Evolutionary conservation across 2,113 vertebrate species (phyloP).

Genomic region (Neotragus moschatus): DNA sequence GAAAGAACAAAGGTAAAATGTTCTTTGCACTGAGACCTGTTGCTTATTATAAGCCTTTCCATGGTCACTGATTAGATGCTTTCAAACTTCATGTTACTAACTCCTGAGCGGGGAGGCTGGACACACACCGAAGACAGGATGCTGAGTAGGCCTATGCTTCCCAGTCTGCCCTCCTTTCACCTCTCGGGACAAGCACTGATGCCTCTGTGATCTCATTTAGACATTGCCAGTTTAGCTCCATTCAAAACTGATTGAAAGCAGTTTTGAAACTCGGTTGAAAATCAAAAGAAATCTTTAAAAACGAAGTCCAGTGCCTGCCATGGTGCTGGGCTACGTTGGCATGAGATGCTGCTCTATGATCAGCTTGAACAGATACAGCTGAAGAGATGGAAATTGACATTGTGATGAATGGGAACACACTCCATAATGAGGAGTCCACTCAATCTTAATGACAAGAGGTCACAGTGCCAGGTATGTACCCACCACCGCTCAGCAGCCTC

Average conservation of each 20-base stretch:
- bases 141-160: neutral
- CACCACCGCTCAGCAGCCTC: neutral
- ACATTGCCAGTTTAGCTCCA: neutral
- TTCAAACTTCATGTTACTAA: neutral
- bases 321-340: neutral
- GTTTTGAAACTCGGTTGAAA: neutral
- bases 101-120: neutral
- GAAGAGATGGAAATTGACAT: neutral
- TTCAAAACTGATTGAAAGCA: neutral
- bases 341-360: neutral
- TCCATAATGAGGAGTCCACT: neutral
- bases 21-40: neutral
- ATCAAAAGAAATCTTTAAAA: neutral
- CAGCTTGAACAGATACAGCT: neutral
- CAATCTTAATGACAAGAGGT: slow-evolving; percentile 50
- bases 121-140: fast-evolving
- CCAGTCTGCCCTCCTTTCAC: neutral
- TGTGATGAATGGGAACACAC: slow-evolving; percentile 8
- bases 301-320: neutral
- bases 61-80: fast-evolving
- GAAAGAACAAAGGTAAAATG: neutral
- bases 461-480: neutral
- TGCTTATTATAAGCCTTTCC: neutral
- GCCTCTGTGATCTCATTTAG: neutral
- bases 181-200: neutral